Evolutionary conservation across 2,888 invertebrate genomes (phyloP).

Genomic region (Cheilosia impressa): DNA sequence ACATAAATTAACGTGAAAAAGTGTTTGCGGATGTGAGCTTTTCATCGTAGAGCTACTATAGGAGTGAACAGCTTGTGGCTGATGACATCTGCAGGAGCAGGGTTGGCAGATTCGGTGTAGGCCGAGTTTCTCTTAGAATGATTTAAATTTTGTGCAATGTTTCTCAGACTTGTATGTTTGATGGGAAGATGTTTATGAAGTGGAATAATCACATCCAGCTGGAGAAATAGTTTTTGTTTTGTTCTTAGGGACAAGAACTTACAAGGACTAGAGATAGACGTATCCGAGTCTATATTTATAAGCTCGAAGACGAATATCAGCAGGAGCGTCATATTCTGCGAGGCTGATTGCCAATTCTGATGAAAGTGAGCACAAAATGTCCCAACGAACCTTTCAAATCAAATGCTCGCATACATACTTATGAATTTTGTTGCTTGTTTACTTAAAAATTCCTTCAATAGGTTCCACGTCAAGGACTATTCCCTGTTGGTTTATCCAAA

Average conservation of each 20-base stretch:
- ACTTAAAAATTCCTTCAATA: background rate
- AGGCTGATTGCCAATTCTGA: no score
- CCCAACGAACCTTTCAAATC: no score
- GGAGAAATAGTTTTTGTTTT: no score
- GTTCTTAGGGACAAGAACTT: no score
- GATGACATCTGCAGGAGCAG: conserved; percentile 49
- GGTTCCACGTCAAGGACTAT: background rate
- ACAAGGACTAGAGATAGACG: no score
- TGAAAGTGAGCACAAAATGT: no score
- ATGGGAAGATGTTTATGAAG: background rate
- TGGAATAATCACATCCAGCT: background rate
- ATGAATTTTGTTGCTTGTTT: no score
- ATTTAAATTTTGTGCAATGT: conserved; percentile 7
- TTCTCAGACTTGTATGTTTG: background rate
- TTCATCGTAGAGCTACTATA: conserved; percentile 32
- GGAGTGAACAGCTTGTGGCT: conserved; percentile 44
- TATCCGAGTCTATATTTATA: no score
- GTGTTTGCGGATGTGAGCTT: conserved; percentile 46
- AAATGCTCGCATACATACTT: no score
- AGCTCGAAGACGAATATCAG: no score
- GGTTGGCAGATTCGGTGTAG: background rate
- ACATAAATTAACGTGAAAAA: conserved; percentile 72
- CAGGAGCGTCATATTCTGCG: no score
- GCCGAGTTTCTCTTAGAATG: background rate
- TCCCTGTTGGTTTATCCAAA: background rate